Percentiles rank a stretch among this genome's conserved stretches.
phyloP scores from a whole-genome alignment of 2,797 vertebrate genomes.

The Cebuella pygmaea region DNA sequence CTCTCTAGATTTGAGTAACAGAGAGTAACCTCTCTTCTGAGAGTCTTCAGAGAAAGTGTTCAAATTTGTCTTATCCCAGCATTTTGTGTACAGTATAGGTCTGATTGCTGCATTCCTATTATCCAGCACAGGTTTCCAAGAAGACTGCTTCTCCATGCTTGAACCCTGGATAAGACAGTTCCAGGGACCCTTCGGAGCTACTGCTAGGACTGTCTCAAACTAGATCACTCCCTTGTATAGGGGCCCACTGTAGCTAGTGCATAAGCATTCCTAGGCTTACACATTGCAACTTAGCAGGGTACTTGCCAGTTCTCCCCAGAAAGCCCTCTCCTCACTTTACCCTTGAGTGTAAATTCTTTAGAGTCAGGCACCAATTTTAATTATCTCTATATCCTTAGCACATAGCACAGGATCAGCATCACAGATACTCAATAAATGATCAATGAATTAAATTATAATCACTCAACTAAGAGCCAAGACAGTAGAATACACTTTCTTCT shows the following conservation, averaged over 20 bases:
- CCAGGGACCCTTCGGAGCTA: neutral
- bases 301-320: neutral
- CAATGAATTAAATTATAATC: neutral
- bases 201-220: neutral
- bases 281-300: neutral
- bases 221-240: neutral
- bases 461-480: neutral
- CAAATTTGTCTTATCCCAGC: neutral
- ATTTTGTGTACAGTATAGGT: neutral
- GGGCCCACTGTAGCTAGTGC: neutral
- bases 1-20: neutral
- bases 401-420: neutral
- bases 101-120: neutral
- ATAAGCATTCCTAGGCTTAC: neutral
- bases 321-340: neutral
- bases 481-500: neutral
- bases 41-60: neutral
- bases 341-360: neutral
- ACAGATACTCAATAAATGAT: conserved; percentile 29
- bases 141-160: neutral
- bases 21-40: neutral
- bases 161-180: neutral
- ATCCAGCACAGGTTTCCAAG: neutral
- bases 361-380: neutral
- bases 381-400: neutral